These are phyloP conservation scores for Hippoglossus hippoglossus DNA, from an alignment of 2,797 vertebrate species.

Conservation along the genomic window DNA sequence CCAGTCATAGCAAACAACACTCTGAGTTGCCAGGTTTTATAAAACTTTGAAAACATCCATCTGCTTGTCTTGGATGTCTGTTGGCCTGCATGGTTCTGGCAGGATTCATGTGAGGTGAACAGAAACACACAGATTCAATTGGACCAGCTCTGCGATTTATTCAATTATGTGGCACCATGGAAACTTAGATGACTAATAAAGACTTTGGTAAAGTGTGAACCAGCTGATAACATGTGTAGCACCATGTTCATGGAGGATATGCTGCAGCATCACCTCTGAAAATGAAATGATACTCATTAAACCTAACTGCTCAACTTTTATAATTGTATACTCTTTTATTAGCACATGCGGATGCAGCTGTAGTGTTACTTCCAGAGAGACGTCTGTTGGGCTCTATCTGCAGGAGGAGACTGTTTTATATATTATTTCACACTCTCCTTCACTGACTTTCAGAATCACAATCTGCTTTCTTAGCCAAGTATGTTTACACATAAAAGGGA, in stretches of 20 bases:
- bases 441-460: no score
- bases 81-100: neutral
- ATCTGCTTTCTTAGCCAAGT: no score
- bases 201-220: neutral
- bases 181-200: neutral
- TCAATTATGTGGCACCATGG: neutral
- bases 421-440: neutral
- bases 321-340: conserved; percentile 1
- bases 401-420: neutral
- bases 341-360: neutral
- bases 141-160: neutral
- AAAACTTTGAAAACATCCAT: conserved; percentile 16
- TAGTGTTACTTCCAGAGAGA: neutral
- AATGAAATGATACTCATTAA: conserved; percentile 1
- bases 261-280: neutral
- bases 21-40: conserved; percentile 17
- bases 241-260: no score
- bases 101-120: neutral
- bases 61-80: conserved; percentile 1
- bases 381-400: neutral
- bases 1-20: conserved; percentile 26
- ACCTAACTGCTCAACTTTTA: neutral
- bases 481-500: no score
- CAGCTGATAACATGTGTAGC: neutral
- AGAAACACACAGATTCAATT: neutral